phyloP scores from a whole-genome alignment of 2,888 invertebrate species.

The Deilephila porcellus region DNA sequence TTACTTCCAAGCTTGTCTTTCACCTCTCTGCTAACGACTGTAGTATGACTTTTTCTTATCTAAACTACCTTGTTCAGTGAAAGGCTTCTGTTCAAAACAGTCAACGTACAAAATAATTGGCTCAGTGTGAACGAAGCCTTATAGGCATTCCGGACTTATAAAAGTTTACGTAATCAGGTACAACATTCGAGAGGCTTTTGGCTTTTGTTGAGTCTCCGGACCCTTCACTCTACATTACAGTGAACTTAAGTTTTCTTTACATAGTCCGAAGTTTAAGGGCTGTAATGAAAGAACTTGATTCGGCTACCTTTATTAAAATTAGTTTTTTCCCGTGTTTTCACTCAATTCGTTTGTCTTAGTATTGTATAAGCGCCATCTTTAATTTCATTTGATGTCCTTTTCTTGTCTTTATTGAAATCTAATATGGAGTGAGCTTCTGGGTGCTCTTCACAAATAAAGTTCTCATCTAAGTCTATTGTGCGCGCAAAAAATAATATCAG shows the following conservation, averaged over 20 bases:
- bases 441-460: not conserved
- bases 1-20: too few species aligned
- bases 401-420: conserved; percentile 3
- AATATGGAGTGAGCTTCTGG: not conserved
- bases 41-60: too few species aligned
- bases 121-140: conserved; percentile 6
- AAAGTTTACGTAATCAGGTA: conserved; percentile 11
- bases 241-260: not conserved
- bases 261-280: not conserved
- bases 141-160: not conserved
- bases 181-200: not conserved
- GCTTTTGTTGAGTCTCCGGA: not conserved
- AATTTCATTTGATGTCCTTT: not conserved
- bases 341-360: not conserved
- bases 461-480: not conserved
- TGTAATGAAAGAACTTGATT: conserved; percentile 2
- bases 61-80: too few species aligned
- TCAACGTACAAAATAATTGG: not conserved
- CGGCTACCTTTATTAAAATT: not conserved
- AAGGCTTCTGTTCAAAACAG: not conserved
- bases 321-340: not conserved
- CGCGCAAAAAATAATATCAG: not conserved
- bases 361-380: not conserved
- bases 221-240: not conserved
- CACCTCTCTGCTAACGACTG: too few species aligned